These are phyloP conservation scores for Sorex maritimensis DNA, from an alignment of 2,797 vertebrate species.

Conservation along the genomic window DNA sequence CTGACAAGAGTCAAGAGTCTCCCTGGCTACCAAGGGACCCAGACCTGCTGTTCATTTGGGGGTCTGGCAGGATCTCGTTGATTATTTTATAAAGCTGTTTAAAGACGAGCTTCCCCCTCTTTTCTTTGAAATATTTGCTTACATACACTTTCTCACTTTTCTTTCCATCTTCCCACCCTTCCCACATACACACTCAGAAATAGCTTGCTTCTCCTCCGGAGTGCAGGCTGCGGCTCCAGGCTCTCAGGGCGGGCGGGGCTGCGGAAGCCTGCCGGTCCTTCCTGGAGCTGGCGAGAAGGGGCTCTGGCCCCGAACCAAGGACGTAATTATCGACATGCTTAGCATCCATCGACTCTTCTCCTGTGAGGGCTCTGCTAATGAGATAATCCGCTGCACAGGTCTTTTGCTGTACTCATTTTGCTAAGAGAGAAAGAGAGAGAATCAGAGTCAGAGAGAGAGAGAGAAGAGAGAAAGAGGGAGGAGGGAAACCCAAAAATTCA, in stretches of 20 bases:
- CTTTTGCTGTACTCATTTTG: conserved; percentile 49
- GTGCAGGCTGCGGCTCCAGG: conserved; percentile 37
- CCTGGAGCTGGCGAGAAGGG: conserved; percentile 59
- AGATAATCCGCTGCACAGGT: conserved; percentile 60
- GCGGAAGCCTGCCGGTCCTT: conserved; percentile 46
- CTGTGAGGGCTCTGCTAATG: conserved; percentile 70
- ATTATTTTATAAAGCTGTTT: conserved; percentile 67
- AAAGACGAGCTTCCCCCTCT: conserved; percentile 70
- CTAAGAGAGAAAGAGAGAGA: background rate
- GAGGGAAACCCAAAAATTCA: background rate
- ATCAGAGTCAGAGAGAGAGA: too few relatives aligned
- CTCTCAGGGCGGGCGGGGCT: conserved; percentile 3
- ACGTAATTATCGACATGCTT: conserved; percentile 74
- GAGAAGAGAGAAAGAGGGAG: too few relatives aligned
- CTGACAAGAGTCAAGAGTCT: background rate
- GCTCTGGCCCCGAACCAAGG: conserved; percentile 82
- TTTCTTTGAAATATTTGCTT: conserved; percentile 84
- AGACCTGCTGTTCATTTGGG: conserved; percentile 78
- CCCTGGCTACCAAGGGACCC: conserved; percentile 33
- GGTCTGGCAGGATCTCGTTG: conserved; percentile 71
- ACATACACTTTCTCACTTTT: conserved; percentile 76
- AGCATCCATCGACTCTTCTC: conserved; percentile 71
- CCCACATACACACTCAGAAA: conserved; percentile 74
- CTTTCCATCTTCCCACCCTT: conserved; percentile 80
- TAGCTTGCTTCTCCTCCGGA: conserved; percentile 70